Base-by-base conservation (phyloP, 2,797 vertebrate genomes). In the Anabacerthia variegaticeps region DNA sequence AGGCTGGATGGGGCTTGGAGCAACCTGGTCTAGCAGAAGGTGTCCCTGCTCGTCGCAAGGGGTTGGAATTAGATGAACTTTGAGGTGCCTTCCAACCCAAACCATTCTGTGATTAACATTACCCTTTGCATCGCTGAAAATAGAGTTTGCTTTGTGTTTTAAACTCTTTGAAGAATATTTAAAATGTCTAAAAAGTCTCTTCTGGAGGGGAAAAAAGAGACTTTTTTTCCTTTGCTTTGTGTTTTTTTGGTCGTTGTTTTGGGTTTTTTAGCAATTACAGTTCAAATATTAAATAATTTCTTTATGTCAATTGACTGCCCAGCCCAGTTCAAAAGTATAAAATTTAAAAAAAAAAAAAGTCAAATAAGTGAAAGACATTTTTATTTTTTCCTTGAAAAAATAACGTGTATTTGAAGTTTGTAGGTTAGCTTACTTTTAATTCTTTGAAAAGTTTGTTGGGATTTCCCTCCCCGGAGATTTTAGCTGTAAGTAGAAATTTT, bases 401-500 rank as follows among this genome's bases (percentile, higher is more conserved):
- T 32, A 49, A 71, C 14, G 22, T 6, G 2, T 75, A 36, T 66
- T 93, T 85, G 14, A 83, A 91, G 14, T 78, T n/a, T 49, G 24
- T 69, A 76, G 20, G 7, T 39, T 88, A 77, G 55, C 77, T 94
- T 92, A 49, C 59, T 92, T 94, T 71, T 93, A 28, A 24, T 84
- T 88, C 0, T 2, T 51, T 92, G n/a, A 56, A 85, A 94, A 78
- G 59, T 88, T 91, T 54, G 14, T 46, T 74, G 59, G 59, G 85
- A 88, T 95, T 94, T 94, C 93, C 87, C 58, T 95, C 67, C 68
- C 32, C 46, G 20, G 93, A 94, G 86, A 88, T 96, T 94, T 95
- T 67, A 89, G 91, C 95, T 93, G 84, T 94, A 94, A 97, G 80
- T 95, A 96, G 85, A 95, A 93, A 81, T 95, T 94, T 96, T 88